Conservation (phyloP, 2,797 vertebrate species). For the Esox masquinongy region DNA sequence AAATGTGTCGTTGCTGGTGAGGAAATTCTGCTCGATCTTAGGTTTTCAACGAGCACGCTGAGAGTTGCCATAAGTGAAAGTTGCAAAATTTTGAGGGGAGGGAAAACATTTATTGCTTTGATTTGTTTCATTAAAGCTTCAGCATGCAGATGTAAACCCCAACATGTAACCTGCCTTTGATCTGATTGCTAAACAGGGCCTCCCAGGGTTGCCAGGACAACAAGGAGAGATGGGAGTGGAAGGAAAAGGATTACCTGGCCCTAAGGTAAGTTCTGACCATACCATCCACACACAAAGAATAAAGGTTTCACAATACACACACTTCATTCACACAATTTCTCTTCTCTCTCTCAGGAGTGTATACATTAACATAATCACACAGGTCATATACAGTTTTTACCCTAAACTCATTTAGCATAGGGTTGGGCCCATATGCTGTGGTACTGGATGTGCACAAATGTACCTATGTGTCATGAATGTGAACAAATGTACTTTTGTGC, state of each 20-base stretch:
- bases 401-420: too few species aligned
- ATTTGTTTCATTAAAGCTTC: neutral
- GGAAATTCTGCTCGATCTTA: too few species aligned
- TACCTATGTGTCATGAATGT: too few species aligned
- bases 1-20: too few species aligned
- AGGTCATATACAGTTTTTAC: too few species aligned
- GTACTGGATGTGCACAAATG: too few species aligned
- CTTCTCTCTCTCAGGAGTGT: neutral
- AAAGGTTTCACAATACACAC: neutral
- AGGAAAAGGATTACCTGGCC: constrained; percentile 78
- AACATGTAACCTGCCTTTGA: neutral
- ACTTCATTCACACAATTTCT: neutral
- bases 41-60: too few species aligned
- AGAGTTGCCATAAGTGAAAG: too few species aligned
- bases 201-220: constrained; percentile 74
- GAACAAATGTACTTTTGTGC: too few species aligned
- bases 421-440: too few species aligned
- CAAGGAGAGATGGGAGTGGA: constrained; percentile 79
- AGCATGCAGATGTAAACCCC: neutral
- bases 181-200: constrained; percentile 67
- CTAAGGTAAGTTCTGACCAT: constrained; percentile 72
- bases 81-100: too few species aligned
- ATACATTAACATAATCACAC: neutral
- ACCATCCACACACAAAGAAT: neutral
- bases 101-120: too few species aligned